Conservation (phyloP, 2,113 vertebrate genomes). For the Salvelinus sp. region DNA sequence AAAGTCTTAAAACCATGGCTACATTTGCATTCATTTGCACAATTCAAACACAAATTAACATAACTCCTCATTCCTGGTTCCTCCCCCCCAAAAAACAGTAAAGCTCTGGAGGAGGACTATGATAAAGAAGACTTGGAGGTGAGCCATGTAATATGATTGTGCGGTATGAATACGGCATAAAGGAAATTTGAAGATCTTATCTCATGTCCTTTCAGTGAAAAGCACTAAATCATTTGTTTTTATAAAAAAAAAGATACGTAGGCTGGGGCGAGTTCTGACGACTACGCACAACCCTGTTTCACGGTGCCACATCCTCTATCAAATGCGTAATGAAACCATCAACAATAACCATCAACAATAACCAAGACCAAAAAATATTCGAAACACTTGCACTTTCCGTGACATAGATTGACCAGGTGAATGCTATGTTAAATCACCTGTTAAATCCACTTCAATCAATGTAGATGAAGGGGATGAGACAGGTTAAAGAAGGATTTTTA, state of each 20-base stretch:
- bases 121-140: background rate
- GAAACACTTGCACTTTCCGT: too few species aligned
- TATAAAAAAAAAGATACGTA: background rate
- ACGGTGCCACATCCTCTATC: background rate
- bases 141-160: background rate
- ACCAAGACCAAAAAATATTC: background rate
- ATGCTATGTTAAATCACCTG: too few species aligned
- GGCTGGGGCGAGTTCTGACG: background rate
- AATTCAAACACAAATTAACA: conserved; percentile 35
- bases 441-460: too few species aligned
- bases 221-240: background rate
- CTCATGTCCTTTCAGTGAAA: background rate
- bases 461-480: too few species aligned
- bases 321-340: background rate
- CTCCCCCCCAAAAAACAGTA: background rate
- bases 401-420: too few species aligned
- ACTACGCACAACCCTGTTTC: background rate
- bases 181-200: conserved; percentile 11
- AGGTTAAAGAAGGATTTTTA: too few species aligned
- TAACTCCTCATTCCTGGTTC: conserved; percentile 36
- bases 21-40: conserved; percentile 50
- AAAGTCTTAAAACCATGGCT: conserved; percentile 40
- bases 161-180: background rate
- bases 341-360: background rate
- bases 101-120: background rate